These are phyloP conservation scores for Melitaea cinxia DNA, from an alignment of 1,140 invertebrate species.

Conservation along the genomic window DNA sequence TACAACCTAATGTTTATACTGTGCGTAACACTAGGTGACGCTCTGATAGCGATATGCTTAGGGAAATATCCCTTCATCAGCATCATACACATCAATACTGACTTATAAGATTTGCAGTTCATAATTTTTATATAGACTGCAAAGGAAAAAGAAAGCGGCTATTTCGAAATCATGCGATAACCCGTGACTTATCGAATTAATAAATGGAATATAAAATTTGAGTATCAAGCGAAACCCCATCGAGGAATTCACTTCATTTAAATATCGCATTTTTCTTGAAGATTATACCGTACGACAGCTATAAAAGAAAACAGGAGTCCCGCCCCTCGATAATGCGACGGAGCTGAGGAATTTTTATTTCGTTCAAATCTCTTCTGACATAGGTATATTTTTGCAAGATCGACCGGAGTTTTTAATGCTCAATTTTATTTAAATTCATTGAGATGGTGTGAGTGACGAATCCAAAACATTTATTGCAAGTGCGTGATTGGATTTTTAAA, in stretches of 20 bases:
- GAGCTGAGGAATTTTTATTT: constrained; percentile 81
- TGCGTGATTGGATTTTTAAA: constrained; percentile 74
- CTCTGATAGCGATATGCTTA: constrained; percentile 58
- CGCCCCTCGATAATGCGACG: constrained; percentile 80
- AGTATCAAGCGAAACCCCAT: constrained; percentile 65
- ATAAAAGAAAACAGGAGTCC: constrained; percentile 80
- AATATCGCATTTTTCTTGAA: constrained; percentile 82
- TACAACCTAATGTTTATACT: constrained; percentile 67
- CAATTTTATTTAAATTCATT: constrained; percentile 81
- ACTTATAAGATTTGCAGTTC: background rate
- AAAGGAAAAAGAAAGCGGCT: background rate
- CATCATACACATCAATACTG: background rate
- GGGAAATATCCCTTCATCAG: constrained; percentile 21
- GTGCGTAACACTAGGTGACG: constrained; percentile 52
- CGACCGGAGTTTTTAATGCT: constrained; percentile 77
- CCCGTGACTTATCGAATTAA: constrained; percentile 60
- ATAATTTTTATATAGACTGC: background rate
- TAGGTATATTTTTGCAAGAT: constrained; percentile 79
- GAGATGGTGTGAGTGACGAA: constrained; percentile 65
- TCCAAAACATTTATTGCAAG: constrained; percentile 70
- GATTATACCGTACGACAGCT: constrained; percentile 82
- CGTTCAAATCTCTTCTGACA: constrained; percentile 79
- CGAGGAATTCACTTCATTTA: constrained; percentile 81
- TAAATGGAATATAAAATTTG: constrained; percentile 70
- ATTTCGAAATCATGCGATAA: constrained; percentile 38